A percentile compares a stretch with the other conserved stretches of the same genome.
Evolutionary conservation across 2,797 vertebrate species (phyloP).

Genomic region (Craterocephalus amniculus): DNA sequence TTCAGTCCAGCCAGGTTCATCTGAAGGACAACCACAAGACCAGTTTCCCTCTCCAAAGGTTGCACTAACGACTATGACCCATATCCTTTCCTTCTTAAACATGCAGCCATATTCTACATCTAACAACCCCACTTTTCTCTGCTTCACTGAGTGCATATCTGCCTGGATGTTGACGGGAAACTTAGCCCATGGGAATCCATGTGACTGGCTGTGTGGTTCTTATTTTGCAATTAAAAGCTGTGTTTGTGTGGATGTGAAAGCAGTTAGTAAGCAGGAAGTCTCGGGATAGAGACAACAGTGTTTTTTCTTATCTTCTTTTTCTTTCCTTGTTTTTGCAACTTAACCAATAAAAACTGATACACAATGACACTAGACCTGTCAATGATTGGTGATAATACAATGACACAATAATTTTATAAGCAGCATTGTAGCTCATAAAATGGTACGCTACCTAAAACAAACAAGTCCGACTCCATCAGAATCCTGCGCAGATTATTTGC

Average conservation of each 20-base stretch:
- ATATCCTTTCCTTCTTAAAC: conserved; percentile 26
- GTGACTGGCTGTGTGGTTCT: conserved; percentile 65
- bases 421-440: not conserved
- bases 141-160: conserved; percentile 12
- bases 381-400: no score
- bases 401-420: not conserved
- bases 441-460: conserved; percentile 16
- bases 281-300: not conserved
- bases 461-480: conserved; percentile 20
- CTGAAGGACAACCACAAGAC: conserved; percentile 10
- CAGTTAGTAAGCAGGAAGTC: conserved; percentile 17
- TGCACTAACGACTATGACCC: conserved; percentile 35
- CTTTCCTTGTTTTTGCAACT: not conserved
- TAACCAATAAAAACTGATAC: not conserved
- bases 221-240: conserved; percentile 65
- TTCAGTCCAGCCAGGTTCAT: conserved; percentile 10
- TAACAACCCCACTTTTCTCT: conserved; percentile 18
- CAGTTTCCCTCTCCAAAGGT: conserved; percentile 25
- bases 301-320: not conserved
- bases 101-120: conserved; percentile 29
- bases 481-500: conserved; percentile 58
- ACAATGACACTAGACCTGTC: no score
- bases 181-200: conserved; percentile 47
- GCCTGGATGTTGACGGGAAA: conserved; percentile 33
- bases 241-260: conserved; percentile 29